These are phyloP conservation scores for Apis florea DNA, from an alignment of 1,140 invertebrate genomes.

Conservation along the genomic window DNA sequence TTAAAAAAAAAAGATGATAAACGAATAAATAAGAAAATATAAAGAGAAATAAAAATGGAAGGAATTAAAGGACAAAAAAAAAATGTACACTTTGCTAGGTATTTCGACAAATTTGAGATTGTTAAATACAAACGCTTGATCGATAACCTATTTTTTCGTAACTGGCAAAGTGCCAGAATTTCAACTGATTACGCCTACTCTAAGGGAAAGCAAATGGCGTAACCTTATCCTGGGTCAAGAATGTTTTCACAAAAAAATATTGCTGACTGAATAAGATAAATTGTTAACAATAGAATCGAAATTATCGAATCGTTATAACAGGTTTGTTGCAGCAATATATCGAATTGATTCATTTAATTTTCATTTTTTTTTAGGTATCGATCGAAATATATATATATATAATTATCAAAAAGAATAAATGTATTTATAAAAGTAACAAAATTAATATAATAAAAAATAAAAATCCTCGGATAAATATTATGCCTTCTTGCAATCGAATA, in stretches of 20 bases:
- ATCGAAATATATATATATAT: too few species aligned
- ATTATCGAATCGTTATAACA: background rate
- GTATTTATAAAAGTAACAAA: too few species aligned
- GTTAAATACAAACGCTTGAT: constrained; percentile 54
- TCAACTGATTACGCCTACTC: constrained; percentile 54
- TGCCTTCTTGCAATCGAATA: too few species aligned
- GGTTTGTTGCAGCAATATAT: background rate
- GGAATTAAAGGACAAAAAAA: too few species aligned
- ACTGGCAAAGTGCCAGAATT: constrained; percentile 68
- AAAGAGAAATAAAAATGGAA: background rate
- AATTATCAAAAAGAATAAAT: too few species aligned
- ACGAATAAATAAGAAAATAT: background rate
- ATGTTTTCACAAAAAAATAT: constrained; percentile 43
- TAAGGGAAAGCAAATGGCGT: constrained; percentile 44
- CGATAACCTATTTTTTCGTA: constrained; percentile 70
- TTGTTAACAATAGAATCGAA: background rate
- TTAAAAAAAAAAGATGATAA: background rate
- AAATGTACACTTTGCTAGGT: background rate
- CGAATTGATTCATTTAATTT: too few species aligned
- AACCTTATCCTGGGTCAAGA: constrained; percentile 58
- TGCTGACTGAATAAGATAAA: constrained; percentile 9
- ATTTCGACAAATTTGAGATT: background rate
- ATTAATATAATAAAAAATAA: too few species aligned
- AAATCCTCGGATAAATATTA: background rate
- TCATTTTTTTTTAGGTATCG: too few species aligned